Base-by-base conservation (phyloP, 2,888 invertebrate genomes). In the Platypus cylindrus region DNA sequence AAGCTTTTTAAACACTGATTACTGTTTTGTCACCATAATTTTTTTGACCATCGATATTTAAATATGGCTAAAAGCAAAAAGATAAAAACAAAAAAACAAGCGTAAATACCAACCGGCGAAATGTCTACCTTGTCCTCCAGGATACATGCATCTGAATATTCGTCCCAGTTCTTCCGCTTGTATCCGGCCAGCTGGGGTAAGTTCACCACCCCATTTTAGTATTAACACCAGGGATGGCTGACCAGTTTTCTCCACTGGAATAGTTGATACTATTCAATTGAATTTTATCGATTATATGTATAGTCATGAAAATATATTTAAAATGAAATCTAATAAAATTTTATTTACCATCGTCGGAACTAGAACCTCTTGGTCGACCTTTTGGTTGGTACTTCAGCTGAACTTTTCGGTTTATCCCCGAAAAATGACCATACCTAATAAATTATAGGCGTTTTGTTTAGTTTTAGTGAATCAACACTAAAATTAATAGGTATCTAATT, bases 111-210 rank as follows among this genome's bases (percentile, higher is more conserved):
- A 62, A 78, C 79, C 78, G 59, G 78, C 72, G 62, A 78, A 74
- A 59, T 85, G 83, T 55, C 85, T 74, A 57, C 86, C 86, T 76
- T 93, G 93, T 46, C 94, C 94, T 36, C 94, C 95, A 8, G 98
- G 98, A 65, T 98, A 98, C 84, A 98, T 93, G 72, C 97, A 97
- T 45, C 98, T 80, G 69, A 98, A 98, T 59, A 97, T 93, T 49
- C 94, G 75, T 26, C 98, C 98, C 46, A 97, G 65, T 64, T 95
- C 93, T 66, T 97, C 95, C 0, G 97, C 95, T 66, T 97, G 95
- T 38, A 91, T 86, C 46, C 93, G 77, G 3, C 98, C 98, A 2
- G 95, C 95, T 1, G 95, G 94, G 5, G 98, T 99, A 55, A 98
- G 66, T 66, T 98, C 98, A 28, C 98, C 98, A 43, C 98, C 98